Percentiles rank a stretch among this genome's conserved stretches.
These are phyloP conservation scores for Fopius arisanus DNA, from an alignment of 1,140 invertebrate genomes.

Conservation along the genomic window DNA sequence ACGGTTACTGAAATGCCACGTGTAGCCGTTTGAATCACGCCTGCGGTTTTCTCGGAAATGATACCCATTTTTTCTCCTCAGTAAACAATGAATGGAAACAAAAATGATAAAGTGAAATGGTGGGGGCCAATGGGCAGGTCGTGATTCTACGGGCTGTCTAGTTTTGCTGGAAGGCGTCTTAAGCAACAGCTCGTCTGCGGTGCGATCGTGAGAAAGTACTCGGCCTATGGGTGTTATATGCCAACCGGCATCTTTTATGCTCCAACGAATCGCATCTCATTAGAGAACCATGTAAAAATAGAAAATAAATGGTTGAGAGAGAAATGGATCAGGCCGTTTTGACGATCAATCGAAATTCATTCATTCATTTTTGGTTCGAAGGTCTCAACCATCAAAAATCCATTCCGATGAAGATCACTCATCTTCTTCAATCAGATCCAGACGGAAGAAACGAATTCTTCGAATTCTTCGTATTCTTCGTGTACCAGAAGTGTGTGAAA, in stretches of 20 bases:
- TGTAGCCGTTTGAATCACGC: not conserved
- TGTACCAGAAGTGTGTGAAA: no score
- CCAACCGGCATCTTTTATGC: constrained; percentile 5
- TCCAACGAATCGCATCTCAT: constrained; percentile 9
- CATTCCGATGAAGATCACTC: no score
- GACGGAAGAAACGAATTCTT: no score
- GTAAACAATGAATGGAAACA: not conserved
- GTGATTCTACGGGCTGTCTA: constrained; percentile 17
- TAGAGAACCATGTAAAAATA: not conserved
- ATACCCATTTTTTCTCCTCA: not conserved
- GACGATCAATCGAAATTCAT: no score
- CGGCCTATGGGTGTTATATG: constrained; percentile 10
- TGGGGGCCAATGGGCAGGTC: not conserved
- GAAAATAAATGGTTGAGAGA: not conserved
- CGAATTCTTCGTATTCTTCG: no score
- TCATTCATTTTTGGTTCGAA: not conserved
- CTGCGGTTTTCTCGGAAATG: not conserved
- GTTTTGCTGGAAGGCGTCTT: constrained; percentile 33
- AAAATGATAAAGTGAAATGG: not conserved
- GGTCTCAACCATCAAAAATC: no score
- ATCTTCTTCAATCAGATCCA: no score
- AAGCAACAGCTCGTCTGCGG: constrained; percentile 30
- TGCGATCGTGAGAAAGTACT: constrained; percentile 11
- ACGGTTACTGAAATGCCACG: not conserved
- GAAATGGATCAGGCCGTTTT: no score